phyloP scores from a whole-genome alignment of 2,797 vertebrate genomes.

The Artibeus lituratus region DNA sequence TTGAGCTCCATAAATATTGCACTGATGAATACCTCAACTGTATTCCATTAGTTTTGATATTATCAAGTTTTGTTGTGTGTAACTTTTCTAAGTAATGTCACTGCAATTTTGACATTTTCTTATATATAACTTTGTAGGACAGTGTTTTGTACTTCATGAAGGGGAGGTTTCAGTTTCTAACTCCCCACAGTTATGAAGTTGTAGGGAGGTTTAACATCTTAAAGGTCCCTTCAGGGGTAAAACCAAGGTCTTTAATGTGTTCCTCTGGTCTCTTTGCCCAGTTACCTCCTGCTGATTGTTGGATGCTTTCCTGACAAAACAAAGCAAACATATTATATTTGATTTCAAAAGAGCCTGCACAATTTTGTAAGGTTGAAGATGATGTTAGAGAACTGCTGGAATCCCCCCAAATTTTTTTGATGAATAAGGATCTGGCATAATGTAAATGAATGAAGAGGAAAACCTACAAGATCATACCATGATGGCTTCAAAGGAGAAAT shows the following conservation, averaged over 20 bases:
- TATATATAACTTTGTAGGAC: neutral
- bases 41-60: neutral
- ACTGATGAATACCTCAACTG: neutral
- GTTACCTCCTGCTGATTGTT: neutral
- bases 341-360: neutral
- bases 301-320: neutral
- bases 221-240: neutral
- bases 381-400: neutral
- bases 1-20: neutral
- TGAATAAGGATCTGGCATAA: neutral
- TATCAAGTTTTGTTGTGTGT: neutral
- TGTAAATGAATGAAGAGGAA: neutral
- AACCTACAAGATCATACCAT: neutral
- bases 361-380: neutral
- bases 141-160: neutral
- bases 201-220: neutral
- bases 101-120: neutral
- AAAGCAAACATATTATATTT: neutral
- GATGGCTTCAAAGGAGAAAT: neutral
- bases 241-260: neutral
- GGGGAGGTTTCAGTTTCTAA: neutral
- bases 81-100: conserved; percentile 1
- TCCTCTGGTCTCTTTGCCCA: neutral
- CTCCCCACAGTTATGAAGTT: neutral
- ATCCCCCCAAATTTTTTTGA: neutral